A percentile compares a stretch with the other conserved stretches of the same genome.
Evolutionary conservation across 2,888 invertebrate species (phyloP).

Genomic region (Campaea margaritaria): DNA sequence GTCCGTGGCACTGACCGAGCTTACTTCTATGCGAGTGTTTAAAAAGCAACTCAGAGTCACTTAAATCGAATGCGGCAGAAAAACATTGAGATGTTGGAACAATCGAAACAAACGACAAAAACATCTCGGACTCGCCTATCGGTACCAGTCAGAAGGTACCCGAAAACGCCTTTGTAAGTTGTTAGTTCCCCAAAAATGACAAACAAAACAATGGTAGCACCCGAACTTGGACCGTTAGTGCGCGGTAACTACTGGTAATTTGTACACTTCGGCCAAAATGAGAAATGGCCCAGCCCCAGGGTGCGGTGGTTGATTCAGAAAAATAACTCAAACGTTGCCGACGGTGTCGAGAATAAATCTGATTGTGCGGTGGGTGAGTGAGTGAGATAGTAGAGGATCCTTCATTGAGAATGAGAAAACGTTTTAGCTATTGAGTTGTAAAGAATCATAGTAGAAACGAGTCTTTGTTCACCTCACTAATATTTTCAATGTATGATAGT

Average conservation of each 20-base stretch:
- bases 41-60: no score
- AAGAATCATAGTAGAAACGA: neutral
- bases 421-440: neutral
- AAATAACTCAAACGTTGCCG: conserved; percentile 58
- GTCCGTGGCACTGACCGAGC: no score
- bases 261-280: conserved; percentile 67
- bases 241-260: conserved; percentile 66
- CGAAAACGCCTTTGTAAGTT: neutral
- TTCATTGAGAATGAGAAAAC: neutral
- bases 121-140: no score
- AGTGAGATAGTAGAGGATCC: conserved; percentile 25
- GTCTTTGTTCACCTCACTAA: no score
- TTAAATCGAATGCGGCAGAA: no score
- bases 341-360: conserved; percentile 26
- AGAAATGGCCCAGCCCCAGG: conserved; percentile 59
- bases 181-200: conserved; percentile 7
- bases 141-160: no score
- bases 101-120: no score
- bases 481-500: no score
- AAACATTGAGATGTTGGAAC: no score
- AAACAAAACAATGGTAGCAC: conserved; percentile 42
- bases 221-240: conserved; percentile 55
- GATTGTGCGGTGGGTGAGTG: conserved; percentile 44
- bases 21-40: no score
- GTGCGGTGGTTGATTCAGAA: conserved; percentile 56